phyloP scores from a whole-genome alignment of 2,888 invertebrate species.

The Timema podura region DNA sequence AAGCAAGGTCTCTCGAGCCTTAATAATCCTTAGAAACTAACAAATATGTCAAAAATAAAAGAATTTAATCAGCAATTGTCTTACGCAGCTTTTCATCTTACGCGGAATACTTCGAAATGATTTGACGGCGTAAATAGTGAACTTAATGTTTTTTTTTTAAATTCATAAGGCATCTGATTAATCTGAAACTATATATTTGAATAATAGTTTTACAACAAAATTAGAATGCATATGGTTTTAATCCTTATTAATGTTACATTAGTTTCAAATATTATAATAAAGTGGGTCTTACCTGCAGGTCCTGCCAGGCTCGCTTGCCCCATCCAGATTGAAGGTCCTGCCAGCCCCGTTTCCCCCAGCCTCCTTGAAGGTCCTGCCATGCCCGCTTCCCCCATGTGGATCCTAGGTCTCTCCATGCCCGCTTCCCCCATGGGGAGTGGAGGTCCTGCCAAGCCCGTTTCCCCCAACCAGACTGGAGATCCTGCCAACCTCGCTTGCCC shows the following conservation, averaged over 20 bases:
- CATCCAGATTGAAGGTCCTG: conserved; percentile 47
- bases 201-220: no score
- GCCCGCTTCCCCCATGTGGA: conserved; percentile 53
- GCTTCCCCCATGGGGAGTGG: conserved; percentile 47
- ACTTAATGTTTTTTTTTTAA: no score
- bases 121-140: no score
- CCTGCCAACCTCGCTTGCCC: conserved; percentile 41
- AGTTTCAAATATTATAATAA: no score
- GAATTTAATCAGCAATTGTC: neutral
- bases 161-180: no score
- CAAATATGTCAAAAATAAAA: neutral
- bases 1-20: no score
- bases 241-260: no score
- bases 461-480: conserved; percentile 48
- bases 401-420: conserved; percentile 26
- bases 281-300: neutral
- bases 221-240: no score
- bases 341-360: conserved; percentile 55
- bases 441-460: conserved; percentile 59
- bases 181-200: no score
- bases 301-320: conserved; percentile 34
- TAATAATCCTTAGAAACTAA: no score
- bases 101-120: no score
- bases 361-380: conserved; percentile 53
- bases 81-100: neutral